These are phyloP conservation scores for Heliocidaris tuberculata DNA, from an alignment of 35 echinoderm and acorn worm species.

Conservation along the genomic window DNA sequence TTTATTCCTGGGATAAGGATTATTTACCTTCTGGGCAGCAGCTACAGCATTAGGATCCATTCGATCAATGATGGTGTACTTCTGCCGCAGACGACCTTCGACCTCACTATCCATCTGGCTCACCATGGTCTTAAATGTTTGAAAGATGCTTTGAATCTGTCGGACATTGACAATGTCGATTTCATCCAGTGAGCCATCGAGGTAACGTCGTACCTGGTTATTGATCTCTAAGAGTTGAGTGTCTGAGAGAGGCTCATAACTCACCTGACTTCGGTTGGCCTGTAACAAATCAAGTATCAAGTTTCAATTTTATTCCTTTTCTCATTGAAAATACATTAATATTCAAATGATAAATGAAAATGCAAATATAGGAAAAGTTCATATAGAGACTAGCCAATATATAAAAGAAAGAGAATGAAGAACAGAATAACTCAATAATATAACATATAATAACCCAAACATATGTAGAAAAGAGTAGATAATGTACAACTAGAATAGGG, in stretches of 20 bases:
- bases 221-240: constrained; percentile 82
- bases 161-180: constrained; percentile 90
- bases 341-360: background rate
- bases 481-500: too few species aligned
- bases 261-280: constrained; percentile 94
- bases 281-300: constrained; percentile 24
- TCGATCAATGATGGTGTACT: constrained; percentile 88
- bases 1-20: background rate
- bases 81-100: constrained; percentile 66
- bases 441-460: too few species aligned
- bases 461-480: too few species aligned
- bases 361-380: background rate
- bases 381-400: too few species aligned
- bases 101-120: constrained; percentile 90
- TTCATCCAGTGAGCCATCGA: constrained; percentile 83
- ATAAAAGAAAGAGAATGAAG: too few species aligned
- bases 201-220: constrained; percentile 81
- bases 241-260: constrained; percentile 88
- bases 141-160: constrained; percentile 85
- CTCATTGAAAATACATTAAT: background rate
- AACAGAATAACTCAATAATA: too few species aligned
- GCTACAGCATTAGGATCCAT: constrained; percentile 88
- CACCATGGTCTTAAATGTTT: constrained; percentile 77
- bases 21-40: constrained; percentile 86
- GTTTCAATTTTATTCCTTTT: background rate